A percentile compares a stretch with the other conserved stretches of the same genome.
These are phyloP conservation scores for Triplophysa tibetana DNA, from an alignment of 2,113 vertebrate species.

Conservation along the genomic window DNA sequence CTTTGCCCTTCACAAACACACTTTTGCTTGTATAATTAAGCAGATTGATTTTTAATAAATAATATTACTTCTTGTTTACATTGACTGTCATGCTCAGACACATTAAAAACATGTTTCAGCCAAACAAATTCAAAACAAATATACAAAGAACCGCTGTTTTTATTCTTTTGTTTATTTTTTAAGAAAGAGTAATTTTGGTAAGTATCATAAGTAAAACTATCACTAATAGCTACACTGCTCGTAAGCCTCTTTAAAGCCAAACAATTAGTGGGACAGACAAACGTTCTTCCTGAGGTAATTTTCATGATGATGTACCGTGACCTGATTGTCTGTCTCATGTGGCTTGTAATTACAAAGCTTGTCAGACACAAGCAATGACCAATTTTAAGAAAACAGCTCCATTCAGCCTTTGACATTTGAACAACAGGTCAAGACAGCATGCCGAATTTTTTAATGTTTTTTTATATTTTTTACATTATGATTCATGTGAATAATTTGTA, in stretches of 20 bases:
- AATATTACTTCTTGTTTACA: slow-evolving; percentile 26
- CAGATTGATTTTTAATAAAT: neutral
- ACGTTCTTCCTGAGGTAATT: slow-evolving; percentile 48
- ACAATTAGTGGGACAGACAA: slow-evolving; percentile 38
- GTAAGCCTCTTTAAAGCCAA: slow-evolving; percentile 31
- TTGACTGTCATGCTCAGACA: neutral
- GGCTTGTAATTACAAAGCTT: slow-evolving; percentile 45
- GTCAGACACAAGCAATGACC: slow-evolving; percentile 38
- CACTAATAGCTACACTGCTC: slow-evolving; percentile 5
- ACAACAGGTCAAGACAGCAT: neutral
- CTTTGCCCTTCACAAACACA: neutral
- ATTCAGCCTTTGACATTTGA: neutral
- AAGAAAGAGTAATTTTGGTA: neutral
- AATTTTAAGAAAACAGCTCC: neutral
- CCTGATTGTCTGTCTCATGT: slow-evolving; percentile 41
- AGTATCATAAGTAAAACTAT: neutral
- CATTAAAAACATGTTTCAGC: neutral
- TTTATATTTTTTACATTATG: neutral
- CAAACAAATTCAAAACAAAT: slow-evolving; percentile 3
- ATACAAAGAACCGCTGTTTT: neutral
- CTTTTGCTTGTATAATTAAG: neutral
- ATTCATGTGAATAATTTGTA: neutral
- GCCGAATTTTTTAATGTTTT: neutral
- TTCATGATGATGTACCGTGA: slow-evolving; percentile 40
- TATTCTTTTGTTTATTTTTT: neutral